phyloP scores from a whole-genome alignment of 2,113 vertebrate species.

The Ictidomys tridecemlineatus region DNA sequence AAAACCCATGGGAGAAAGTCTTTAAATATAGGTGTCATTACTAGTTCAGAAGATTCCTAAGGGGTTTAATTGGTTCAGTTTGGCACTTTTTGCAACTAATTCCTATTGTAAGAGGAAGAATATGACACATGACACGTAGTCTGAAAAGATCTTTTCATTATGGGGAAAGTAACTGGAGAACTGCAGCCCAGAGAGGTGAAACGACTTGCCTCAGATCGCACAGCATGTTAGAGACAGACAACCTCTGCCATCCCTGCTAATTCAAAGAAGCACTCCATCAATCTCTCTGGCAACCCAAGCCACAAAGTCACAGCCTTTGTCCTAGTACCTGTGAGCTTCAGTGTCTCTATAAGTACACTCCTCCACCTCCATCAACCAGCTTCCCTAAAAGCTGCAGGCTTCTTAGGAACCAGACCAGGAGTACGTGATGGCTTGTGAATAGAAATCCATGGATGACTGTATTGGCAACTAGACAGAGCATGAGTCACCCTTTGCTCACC shows the following conservation, averaged over 20 bases:
- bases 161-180: neutral
- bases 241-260: neutral
- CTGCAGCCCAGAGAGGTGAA: neutral
- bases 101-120: neutral
- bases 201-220: neutral
- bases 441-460: neutral
- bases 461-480: neutral
- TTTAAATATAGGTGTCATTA: neutral
- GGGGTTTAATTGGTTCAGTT: neutral
- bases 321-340: neutral
- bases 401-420: neutral
- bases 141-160: neutral
- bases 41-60: neutral
- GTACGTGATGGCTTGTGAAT: neutral
- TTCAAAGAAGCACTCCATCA: neutral
- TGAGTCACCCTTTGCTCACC: neutral
- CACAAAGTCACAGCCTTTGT: neutral
- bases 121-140: neutral
- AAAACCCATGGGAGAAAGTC: neutral
- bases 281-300: neutral
- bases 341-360: neutral
- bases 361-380: neutral
- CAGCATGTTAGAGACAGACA: neutral
- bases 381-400: neutral
- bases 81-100: neutral